Conservation (phyloP, 1,140 invertebrate species). For the Propsilocerus akamusi region DNA sequence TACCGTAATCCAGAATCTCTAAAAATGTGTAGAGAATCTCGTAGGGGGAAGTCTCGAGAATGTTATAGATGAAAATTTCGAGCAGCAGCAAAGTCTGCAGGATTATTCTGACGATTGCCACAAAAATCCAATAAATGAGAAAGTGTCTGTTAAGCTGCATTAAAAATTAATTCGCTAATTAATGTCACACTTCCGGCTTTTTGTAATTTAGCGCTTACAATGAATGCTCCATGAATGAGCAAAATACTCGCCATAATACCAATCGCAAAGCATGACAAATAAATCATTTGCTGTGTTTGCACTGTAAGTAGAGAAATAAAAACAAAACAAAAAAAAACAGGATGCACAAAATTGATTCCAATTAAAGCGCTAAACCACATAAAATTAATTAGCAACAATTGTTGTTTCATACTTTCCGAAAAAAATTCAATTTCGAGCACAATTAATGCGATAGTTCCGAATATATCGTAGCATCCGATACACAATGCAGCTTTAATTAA, state of each 20-base stretch:
- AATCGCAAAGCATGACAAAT: not conserved
- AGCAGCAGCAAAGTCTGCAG: not conserved
- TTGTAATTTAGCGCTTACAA: too few species aligned
- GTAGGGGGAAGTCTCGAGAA: not conserved
- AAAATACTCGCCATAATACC: not conserved
- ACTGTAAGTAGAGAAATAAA: not conserved
- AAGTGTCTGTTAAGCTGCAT: not conserved
- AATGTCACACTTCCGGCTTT: too few species aligned
- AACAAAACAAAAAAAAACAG: too few species aligned
- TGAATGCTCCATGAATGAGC: not conserved
- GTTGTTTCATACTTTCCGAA: not conserved
- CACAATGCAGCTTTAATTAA: not conserved
- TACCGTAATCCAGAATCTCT: not conserved
- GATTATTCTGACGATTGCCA: not conserved
- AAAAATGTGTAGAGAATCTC: not conserved
- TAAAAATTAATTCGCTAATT: too few species aligned
- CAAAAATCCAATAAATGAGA: not conserved
- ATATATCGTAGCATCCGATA: not conserved
- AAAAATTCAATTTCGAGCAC: slow-evolving; percentile 1
- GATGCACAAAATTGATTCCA: not conserved
- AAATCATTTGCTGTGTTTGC: slow-evolving; percentile 1
- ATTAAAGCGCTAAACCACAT: not conserved
- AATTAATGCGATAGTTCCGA: not conserved
- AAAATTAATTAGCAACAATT: not conserved
- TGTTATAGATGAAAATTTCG: not conserved